Conservation (phyloP, 2,888 invertebrate species). For the Drymonia ruficornis region DNA sequence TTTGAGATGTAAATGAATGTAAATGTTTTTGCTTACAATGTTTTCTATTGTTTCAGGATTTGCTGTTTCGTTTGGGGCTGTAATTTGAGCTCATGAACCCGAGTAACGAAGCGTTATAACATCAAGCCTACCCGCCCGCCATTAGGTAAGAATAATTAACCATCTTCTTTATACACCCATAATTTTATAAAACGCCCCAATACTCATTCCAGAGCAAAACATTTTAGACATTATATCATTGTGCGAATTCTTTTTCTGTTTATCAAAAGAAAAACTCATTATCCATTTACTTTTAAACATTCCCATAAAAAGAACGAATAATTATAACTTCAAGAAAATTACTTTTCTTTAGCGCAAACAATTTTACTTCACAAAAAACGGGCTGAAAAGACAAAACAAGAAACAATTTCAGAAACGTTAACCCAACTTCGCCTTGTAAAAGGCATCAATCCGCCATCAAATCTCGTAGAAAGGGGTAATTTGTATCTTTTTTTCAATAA, state of each 20-base stretch:
- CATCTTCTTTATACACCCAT: neutral
- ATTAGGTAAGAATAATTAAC: constrained; percentile 58
- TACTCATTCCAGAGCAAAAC: neutral
- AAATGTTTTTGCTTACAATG: constrained; percentile 20
- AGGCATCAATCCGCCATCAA: constrained; percentile 66
- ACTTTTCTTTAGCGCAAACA: constrained; percentile 8
- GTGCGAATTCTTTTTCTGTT: constrained; percentile 3
- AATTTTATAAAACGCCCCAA: neutral
- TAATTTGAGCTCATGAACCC: constrained; percentile 62
- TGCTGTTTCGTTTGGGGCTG: constrained; percentile 36
- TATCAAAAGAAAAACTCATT: constrained; percentile 4
- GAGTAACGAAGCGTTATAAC: constrained; percentile 68
- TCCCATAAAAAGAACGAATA: neutral
- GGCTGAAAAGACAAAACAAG: constrained; percentile 34
- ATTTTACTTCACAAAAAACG: constrained; percentile 24
- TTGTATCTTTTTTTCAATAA: constrained; percentile 83
- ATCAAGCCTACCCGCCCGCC: constrained; percentile 64
- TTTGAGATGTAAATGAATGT: constrained; percentile 37
- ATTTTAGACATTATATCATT: neutral
- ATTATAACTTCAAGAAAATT: constrained; percentile 4
- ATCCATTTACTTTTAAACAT: constrained; percentile 3
- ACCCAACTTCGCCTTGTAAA: constrained; percentile 40
- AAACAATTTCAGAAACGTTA: constrained; percentile 39
- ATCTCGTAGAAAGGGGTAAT: constrained; percentile 73
- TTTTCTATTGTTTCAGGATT: constrained; percentile 68